These are phyloP conservation scores for Schizaphis graminum DNA, from an alignment of 2,888 invertebrate genomes.

Conservation along the genomic window DNA sequence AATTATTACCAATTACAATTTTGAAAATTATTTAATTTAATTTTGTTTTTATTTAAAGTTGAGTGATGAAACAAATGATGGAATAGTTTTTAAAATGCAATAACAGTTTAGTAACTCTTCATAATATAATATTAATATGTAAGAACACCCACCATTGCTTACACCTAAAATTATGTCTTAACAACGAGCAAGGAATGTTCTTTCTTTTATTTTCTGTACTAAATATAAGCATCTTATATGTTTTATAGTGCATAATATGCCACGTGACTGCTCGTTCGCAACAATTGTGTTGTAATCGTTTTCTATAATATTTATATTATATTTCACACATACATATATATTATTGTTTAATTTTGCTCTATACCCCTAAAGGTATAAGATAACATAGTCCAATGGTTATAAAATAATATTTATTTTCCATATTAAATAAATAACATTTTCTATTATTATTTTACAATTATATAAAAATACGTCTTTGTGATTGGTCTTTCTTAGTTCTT, in stretches of 20 bases:
- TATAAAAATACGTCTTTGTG: background rate
- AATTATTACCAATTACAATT: background rate
- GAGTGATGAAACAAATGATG: background rate
- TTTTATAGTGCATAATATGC: background rate
- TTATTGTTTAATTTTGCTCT: background rate
- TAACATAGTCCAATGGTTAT: background rate
- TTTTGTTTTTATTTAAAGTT: background rate
- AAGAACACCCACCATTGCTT: background rate
- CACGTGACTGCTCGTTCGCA: background rate
- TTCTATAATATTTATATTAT: background rate
- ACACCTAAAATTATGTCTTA: background rate
- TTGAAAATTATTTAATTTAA: background rate
- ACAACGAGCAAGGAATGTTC: background rate
- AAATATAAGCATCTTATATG: background rate
- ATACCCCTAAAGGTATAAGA: background rate
- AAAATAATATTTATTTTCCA: background rate
- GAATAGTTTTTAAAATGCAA: background rate
- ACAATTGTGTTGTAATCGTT: background rate
- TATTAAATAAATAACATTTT: background rate
- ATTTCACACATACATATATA: background rate
- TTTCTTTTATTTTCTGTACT: background rate
- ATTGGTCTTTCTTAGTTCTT: background rate
- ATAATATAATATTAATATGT: background rate
- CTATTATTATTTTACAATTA: background rate
- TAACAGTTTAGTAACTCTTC: background rate